Evolutionary conservation across 1,140 invertebrate species (phyloP).

Genomic region (Drosophila lini): DNA sequence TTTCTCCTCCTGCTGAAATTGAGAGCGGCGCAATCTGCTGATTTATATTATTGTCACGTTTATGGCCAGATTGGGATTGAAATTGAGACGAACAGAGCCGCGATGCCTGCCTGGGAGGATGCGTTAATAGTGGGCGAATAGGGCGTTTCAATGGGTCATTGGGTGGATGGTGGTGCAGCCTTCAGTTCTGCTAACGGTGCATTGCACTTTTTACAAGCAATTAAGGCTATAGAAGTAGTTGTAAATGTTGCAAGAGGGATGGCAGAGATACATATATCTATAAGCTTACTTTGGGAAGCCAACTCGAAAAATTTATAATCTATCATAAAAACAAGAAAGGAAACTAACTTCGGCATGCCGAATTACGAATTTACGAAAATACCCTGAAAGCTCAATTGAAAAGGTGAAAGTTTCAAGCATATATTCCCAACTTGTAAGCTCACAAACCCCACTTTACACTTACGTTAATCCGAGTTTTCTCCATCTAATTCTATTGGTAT

Average conservation of each 20-base stretch:
- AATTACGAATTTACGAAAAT: no score
- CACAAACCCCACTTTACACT: neutral
- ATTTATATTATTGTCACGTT: slow-evolving; percentile 80
- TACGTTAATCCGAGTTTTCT: neutral
- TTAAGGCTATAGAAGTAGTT: slow-evolving; percentile 25
- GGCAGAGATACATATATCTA: neutral
- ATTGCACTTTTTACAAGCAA: slow-evolving; percentile 65
- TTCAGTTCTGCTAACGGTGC: slow-evolving; percentile 37
- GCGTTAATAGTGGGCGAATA: slow-evolving; percentile 18
- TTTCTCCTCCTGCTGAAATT: slow-evolving; percentile 3
- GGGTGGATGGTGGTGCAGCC: slow-evolving; percentile 1
- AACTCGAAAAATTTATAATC: no score
- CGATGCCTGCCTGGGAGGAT: slow-evolving; percentile 7
- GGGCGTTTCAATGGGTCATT: slow-evolving; percentile 3
- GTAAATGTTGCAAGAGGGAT: neutral
- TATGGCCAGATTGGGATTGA: slow-evolving; percentile 71
- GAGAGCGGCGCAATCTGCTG: slow-evolving; percentile 56
- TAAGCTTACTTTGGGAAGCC: no score
- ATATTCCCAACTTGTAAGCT: neutral
- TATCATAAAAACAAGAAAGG: no score
- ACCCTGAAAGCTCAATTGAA: no score
- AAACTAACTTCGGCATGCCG: no score
- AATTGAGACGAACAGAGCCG: slow-evolving; percentile 28
- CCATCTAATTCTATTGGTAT: neutral
- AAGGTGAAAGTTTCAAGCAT: neutral